Evolutionary conservation across 2,113 vertebrate species (phyloP).

Genomic region (Sinocyclocheilus rhinocerous): DNA sequence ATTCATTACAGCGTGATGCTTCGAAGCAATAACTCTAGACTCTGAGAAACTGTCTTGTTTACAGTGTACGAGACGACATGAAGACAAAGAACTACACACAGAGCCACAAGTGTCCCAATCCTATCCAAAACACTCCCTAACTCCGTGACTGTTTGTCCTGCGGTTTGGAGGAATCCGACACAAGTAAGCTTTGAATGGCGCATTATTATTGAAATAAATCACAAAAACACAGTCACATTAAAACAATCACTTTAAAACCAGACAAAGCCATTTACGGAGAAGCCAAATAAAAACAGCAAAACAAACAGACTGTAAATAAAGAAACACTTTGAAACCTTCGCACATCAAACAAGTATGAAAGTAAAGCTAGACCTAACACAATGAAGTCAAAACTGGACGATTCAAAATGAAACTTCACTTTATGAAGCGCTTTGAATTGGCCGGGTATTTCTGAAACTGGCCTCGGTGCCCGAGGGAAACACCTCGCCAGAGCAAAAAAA

Average conservation of each 20-base stretch:
- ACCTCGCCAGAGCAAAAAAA: conserved; percentile 43
- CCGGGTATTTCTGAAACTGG: neutral
- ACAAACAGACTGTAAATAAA: neutral
- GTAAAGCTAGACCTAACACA: no score
- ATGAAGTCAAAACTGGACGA: neutral
- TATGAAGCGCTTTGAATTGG: neutral
- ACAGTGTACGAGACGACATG: conserved; percentile 31
- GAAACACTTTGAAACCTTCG: neutral
- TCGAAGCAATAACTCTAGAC: neutral
- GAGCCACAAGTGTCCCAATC: conserved; percentile 39
- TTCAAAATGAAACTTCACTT: conserved; percentile 52
- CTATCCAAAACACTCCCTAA: conserved; percentile 24
- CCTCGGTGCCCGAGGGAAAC: conserved; percentile 50
- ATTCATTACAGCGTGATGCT: neutral
- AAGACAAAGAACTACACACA: conserved; percentile 35
- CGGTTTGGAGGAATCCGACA: neutral
- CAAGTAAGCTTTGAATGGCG: neutral
- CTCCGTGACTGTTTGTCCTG: neutral
- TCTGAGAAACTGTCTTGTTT: conserved; percentile 32
- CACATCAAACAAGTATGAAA: neutral
- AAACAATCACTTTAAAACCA: neutral
- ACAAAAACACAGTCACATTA: neutral
- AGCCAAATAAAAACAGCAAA: neutral
- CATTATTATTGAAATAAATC: conserved; percentile 7
- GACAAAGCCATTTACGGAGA: neutral